Conservation (phyloP, 35 echinoderm and acorn worm genomes). For the Heliocidaris erythrogramma region DNA sequence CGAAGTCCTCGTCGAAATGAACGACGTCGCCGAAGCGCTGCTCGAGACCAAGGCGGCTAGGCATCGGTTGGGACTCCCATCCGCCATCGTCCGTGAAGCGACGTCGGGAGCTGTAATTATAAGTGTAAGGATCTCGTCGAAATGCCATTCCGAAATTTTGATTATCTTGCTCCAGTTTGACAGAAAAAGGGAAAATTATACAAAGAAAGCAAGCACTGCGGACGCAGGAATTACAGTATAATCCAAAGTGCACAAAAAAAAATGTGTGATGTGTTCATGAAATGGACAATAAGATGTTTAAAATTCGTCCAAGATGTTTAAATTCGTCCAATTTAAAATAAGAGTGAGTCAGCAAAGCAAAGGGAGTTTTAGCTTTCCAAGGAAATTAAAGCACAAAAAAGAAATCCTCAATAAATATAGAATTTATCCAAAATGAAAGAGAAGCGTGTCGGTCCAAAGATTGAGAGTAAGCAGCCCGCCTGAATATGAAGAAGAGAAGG, state of each 20-base stretch:
- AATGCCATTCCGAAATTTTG: conserved; percentile 8
- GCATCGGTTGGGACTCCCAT: neutral
- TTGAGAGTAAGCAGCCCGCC: neutral
- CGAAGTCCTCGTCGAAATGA: neutral
- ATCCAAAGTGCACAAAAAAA: neutral
- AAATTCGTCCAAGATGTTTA: neutral
- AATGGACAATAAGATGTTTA: neutral
- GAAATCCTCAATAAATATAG: neutral
- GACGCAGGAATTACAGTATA: neutral
- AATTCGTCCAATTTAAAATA: neutral
- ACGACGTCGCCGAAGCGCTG: conserved; percentile 46
- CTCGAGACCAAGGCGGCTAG: neutral
- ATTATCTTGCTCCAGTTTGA: neutral
- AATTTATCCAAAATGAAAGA: neutral
- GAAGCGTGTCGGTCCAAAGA: neutral
- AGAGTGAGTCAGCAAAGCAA: neutral
- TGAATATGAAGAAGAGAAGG: neutral
- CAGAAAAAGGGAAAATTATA: neutral
- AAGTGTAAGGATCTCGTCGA: conserved; percentile 24
- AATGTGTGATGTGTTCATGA: neutral
- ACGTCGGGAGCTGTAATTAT: neutral
- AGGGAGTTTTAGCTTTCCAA: neutral
- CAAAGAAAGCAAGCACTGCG: neutral
- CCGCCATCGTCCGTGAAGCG: conserved; percentile 27
- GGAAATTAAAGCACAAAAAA: neutral